Evolutionary conservation across 1,140 invertebrate species (phyloP), one percentile per base, ranked within the genome.

Genomic region (Diabrotica undecimpunctata): DNA sequence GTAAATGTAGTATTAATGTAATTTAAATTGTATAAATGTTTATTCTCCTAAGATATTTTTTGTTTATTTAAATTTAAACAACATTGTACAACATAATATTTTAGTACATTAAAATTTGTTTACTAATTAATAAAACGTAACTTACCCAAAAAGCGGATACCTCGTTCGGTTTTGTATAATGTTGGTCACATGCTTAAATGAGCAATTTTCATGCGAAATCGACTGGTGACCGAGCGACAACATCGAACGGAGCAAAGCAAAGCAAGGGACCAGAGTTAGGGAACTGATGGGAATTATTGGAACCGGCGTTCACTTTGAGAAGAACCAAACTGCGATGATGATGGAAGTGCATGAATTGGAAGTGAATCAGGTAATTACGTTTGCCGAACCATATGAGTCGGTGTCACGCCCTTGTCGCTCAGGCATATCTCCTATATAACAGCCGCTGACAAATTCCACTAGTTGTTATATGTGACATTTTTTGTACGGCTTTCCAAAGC

Each of bases 361-460:
- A 61, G 57, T 65, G 64, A 65, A 61, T 66, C 61, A 66, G 53
- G 59, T 62, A 66, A 56, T 66, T 54, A 63, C 59, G 54, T 66
- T 66, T 61, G 54, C 46, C 57, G 54, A 52, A 11, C 41, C 59
- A 54, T 65, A 60, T 65, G 62, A 64, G 51, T 64, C 12, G 53
- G 54, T 69, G 67, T 69, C 67, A 66, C 67, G 67, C 67, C 67
- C 64, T 69, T 60, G 67, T 60, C 61, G 57, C 64, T 69, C 54
- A 69, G 57, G 64, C 67, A 62, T 69, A 69, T 52, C 60, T 69
- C 67, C 67, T 54, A 36, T 5, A 37, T 7, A 10, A 10, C 4
- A 50, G 61, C 51, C 61, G 36, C 6, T 8, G 6, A 39, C 54
- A 36, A 62, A 62, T 39, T 62, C 61, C 51, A 10, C 61, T 14